A percentile compares a stretch with the other conserved stretches of the same genome.
These are phyloP conservation scores for Drosophila eugracilis DNA, from an alignment of 1,140 invertebrate genomes.

Conservation along the genomic window DNA sequence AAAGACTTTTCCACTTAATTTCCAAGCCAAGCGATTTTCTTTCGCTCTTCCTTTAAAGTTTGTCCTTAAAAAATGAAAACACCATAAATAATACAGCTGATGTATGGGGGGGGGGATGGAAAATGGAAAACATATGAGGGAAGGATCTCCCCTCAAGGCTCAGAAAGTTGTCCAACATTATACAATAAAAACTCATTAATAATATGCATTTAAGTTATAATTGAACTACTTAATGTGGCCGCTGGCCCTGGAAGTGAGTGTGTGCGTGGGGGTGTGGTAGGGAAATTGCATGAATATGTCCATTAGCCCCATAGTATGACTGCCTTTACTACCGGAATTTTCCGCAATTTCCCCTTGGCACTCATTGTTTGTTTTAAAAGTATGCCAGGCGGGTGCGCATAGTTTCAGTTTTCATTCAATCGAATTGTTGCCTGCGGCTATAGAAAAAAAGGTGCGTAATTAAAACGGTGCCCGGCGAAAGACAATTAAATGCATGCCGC, in stretches of 20 bases:
- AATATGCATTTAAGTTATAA: slow-evolving; percentile 82
- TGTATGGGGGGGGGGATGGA: neutral
- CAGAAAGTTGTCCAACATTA: slow-evolving; percentile 61
- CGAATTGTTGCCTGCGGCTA: slow-evolving; percentile 60
- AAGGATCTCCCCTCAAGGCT: slow-evolving; percentile 40
- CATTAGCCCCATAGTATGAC: too few species aligned
- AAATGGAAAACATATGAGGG: neutral
- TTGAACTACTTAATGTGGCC: slow-evolving; percentile 78
- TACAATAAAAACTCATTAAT: slow-evolving; percentile 83
- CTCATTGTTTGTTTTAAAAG: slow-evolving; percentile 43
- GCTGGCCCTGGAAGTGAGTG: slow-evolving; percentile 29
- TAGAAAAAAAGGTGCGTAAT: slow-evolving; percentile 74
- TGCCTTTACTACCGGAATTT: slow-evolving; percentile 19
- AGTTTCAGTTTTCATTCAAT: slow-evolving; percentile 72
- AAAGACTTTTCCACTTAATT: slow-evolving; percentile 25
- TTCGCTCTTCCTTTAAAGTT: slow-evolving; percentile 43
- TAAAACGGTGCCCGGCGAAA: slow-evolving; percentile 68
- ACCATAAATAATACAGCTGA: slow-evolving; percentile 66
- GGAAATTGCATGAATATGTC: slow-evolving; percentile 58
- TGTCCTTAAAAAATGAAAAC: slow-evolving; percentile 32
- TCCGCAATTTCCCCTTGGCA: slow-evolving; percentile 11
- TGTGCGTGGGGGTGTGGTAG: neutral
- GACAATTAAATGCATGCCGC: slow-evolving; percentile 78
- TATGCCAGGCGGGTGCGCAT: slow-evolving; percentile 14
- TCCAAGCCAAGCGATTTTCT: slow-evolving; percentile 12